Base-by-base conservation (phyloP, 53 echinoderm and acorn worm species). In the Paelopatides confundens region DNA sequence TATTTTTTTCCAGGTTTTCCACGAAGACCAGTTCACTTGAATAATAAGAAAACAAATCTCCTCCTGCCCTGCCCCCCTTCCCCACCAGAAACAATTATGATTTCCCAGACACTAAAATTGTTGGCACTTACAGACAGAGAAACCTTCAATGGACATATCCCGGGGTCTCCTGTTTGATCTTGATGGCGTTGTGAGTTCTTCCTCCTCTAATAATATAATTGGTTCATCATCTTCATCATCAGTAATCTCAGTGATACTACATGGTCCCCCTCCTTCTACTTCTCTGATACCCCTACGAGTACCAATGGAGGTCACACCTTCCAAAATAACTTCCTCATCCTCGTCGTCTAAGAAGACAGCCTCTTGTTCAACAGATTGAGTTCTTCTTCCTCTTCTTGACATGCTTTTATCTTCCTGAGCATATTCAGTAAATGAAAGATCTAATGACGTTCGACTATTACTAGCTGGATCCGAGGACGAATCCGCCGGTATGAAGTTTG, bases 181-280 rank as follows among this genome's bases (percentile, higher is more conserved):
- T 30, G 40, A 26, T 17, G 74, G 39, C 2, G 74, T 74, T 23
- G 24, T 38, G 6, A 13, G 38, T 4, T 9, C 2, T 4, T 26
- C 37, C 21, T 39, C 40, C 15, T 74, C 74, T 17, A 24, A 39
- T 33, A 74, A 35, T 39, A 74, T 13, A 24, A 74, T 39, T 2
- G 39, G 39, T 39, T 18, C 15, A 46, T 74, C 74, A 74, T 71
- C 71, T 6, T 58, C 58, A 74, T 74, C 46, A 24, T 74, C 74
- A 23, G 39, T 27, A n/a, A 74, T 46, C 74, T 74, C 74, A 2
- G 74, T 74, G 27, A 74, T 23, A 24, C 27, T 5, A 17, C 23
- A 21, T 12, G 40, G 74, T 43, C 46, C 23, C 31, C 69, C 35
- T 18, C 10, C 21, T 46, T 26, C 74, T 38, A 24, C 74, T 39